Evolutionary conservation across 23 tunicate species (phyloP).

Genomic region (Trididemnum clinides): DNA sequence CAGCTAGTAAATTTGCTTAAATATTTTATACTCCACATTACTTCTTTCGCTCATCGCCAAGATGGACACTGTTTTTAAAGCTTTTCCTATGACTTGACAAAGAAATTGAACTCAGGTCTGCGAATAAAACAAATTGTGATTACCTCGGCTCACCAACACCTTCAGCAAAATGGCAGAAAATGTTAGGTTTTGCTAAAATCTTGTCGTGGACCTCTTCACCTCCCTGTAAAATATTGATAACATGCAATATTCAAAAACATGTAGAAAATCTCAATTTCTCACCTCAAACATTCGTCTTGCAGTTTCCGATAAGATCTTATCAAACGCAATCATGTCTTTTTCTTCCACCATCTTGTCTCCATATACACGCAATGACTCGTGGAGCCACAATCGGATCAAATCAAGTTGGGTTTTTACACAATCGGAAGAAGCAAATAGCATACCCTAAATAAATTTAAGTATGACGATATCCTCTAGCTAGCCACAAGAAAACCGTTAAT

Average conservation of each 20-base stretch:
- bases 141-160: slow-evolving; percentile 85
- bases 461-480: no score
- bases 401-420: slow-evolving; percentile 72
- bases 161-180: slow-evolving; percentile 91
- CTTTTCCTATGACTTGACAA: not conserved
- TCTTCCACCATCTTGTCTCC: slow-evolving; percentile 93
- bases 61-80: not conserved
- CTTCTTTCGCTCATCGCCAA: not conserved
- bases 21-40: no score
- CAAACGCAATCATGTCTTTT: slow-evolving; percentile 59
- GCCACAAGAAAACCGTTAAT: no score
- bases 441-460: slow-evolving; percentile 45
- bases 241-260: not conserved
- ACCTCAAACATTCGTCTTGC: slow-evolving; percentile 67
- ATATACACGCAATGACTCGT: slow-evolving; percentile 83
- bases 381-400: slow-evolving; percentile 75
- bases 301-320: slow-evolving; percentile 64
- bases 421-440: slow-evolving; percentile 78
- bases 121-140: not conserved
- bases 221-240: slow-evolving; percentile 32
- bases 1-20: no score
- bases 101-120: not conserved
- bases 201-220: slow-evolving; percentile 80
- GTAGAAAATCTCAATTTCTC: not conserved
- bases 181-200: slow-evolving; percentile 74